Evolutionary conservation across 1,140 invertebrate genomes (phyloP), one percentile per base, ranked within the genome.

Genomic region (Drosophila pandora): DNA sequence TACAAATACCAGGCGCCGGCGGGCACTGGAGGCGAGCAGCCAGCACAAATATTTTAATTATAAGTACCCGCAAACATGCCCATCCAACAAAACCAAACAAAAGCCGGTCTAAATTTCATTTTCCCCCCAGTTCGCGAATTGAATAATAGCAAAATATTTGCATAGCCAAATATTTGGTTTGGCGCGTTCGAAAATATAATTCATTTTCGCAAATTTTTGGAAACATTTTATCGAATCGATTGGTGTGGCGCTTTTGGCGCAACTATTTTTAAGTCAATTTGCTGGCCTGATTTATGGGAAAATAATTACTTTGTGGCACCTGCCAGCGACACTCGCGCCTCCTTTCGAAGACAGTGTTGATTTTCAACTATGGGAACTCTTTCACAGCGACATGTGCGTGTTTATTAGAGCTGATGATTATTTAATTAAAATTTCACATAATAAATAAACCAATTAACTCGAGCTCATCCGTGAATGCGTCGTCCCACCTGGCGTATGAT

Each of bases 371-470:
- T 43, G 41, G 8, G 17, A n/a, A 30, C 10, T 6, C 8, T 37
- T 23, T 21, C 8, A 43, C 2, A 50, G 6, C 17, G 21, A 34
- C 23, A 55, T 49, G 45, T 67, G 48, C 50, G 34, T 68, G 37
- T 43, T 53, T 43, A 47, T 57, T 57, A 50, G 43, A 56, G 58
- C 54, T 61, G 58, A 58, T 78, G 74, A 65, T 78, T 67, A 69
- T 82, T 85, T 85, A 87, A 85, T 87, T 77, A 87, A 87, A 82
- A 87, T 78, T 78, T 71, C 50, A 65, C 82, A 75, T 77, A 62
- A 81, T 80, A 74, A 85, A 87, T 78, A 85, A 85, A 78, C 83
- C 80, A 85, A 85, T 85, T 88, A 85, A 82, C 76, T 76, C 65
- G 39, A 62, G 61, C 69, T 56, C 79, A 57, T 45, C 39, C 49